Base-by-base conservation (phyloP, 2,113 vertebrate species). In the Salvator merianae region DNA sequence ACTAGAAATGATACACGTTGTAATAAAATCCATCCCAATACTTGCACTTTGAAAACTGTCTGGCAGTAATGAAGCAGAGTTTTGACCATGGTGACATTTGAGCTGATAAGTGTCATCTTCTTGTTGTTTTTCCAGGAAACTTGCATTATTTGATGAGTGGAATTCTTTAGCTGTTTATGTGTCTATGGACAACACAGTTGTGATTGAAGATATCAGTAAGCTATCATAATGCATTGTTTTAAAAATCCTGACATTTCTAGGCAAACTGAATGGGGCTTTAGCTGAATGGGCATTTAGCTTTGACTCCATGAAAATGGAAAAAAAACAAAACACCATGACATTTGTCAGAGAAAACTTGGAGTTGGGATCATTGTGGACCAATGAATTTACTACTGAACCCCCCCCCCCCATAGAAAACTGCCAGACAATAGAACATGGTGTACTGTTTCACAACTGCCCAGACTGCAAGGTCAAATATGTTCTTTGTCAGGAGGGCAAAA, bases 191-290 rank as follows among this genome's bases (percentile, higher is more conserved):
- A 97, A 97, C 75, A 97, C 97, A 5, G 96, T 97, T 86, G 97
- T 97, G 91, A 97, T 97, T 77, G 96, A 97, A 94, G 97, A 97
- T 91, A 97, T 97, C 92, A 96, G 97, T 97, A 94, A 97, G 97
- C 97, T 83, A 77, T 77, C 5, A 68, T 50, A 6, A 6, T 59
- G 81, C 2, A n/a, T 30, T 22, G 77, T 3, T 30, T 81, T 50
- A 63, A 14, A 32, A 3, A 72, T 89, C 84, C 71, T 89, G 1
- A 77, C 79, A 71, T 59, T 53, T 53, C 10, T 47, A 26, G 3
- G 2, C 20, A 62, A 24, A 43, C 36, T 79, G 53, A 72, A 12
- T 34, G 26, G 53, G 20, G 24, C 14, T 62, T 72, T 43, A 28
- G 16, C 12, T 14, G 28, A n/a, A n/a, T n/a, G n/a, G n/a, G n/a